Evolutionary conservation across 2,113 vertebrate species (phyloP).

Genomic region (Chaetodon trifascialis): DNA sequence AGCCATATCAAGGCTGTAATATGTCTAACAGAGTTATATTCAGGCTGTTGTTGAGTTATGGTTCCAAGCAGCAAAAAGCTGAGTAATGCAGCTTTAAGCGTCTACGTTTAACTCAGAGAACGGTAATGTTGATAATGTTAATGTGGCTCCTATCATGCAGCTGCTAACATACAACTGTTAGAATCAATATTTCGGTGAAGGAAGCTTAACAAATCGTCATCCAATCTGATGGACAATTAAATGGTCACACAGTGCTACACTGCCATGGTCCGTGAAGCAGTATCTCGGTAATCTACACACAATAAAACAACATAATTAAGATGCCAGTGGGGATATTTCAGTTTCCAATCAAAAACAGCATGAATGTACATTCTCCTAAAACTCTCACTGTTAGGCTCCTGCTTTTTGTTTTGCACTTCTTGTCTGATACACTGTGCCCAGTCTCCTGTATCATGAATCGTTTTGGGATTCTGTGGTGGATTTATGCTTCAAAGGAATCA

Average conservation of each 20-base stretch:
- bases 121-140: neutral
- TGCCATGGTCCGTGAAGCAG: neutral
- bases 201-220: neutral
- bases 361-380: neutral
- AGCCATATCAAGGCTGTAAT: neutral
- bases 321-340: neutral
- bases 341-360: constrained; percentile 8
- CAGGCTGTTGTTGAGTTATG: neutral
- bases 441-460: neutral
- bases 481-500: neutral
- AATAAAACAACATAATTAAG: neutral
- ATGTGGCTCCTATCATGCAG: neutral
- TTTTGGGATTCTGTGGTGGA: neutral
- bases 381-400: neutral
- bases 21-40: neutral
- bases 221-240: neutral
- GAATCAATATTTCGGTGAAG: neutral
- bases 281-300: neutral
- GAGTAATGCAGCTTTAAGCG: neutral
- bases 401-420: neutral
- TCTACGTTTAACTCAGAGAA: neutral
- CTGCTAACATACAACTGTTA: neutral
- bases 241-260: neutral
- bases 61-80: neutral
- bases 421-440: neutral